Evolutionary conservation across 2,797 vertebrate genomes (phyloP), one percentile per base, ranked within the genome.

Genomic region (Eupleurogrammus muticus): DNA sequence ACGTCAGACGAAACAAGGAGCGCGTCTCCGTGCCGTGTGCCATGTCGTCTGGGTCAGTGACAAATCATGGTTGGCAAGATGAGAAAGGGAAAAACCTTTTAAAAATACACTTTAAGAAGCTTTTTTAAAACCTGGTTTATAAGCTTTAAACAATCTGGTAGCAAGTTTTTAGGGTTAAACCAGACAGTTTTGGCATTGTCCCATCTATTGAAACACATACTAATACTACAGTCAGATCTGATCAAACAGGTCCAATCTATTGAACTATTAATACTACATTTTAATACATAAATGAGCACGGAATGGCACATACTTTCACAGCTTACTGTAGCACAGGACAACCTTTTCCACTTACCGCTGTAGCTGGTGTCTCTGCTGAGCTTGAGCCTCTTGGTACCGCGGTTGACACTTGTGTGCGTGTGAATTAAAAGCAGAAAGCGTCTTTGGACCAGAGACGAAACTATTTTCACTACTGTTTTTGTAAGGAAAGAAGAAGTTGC

Each of bases 401-500:
- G 19, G 53, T 64, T 10, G 14, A 21, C 23, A 59, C 50, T 60
- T 40, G 62, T 20, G 21, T 54, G 35, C 47, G 16, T 9, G 62
- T n/a, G 20, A 13, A 51, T 36, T 55, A 16, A 64, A 75, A 75
- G 46, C 21, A 24, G 52, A n/a, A 2, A 0, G 38, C 19, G 38
- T 20, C 13, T 59, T 52, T 57, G 51, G 11, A 46, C 24, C 58
- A 20, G 23, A 60, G 13, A 11, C 23, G 23, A 32, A 34, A n/a
- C 1, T 32, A 0, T 35, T 53, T 56, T 19, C 19, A 19, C 12
- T 73, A n/a, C 21, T 73, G 50, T 65, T 3, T 81, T 64, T 82
- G 32, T 3, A 0, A 21, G 32, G 64, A 86, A 87, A 87, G 73
- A 50, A 76, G 81, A 87, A 82, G 77, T n/a, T 52, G 10, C 5